phyloP scores from a whole-genome alignment of 2,888 invertebrate genomes.

The Entomobrya multifasciata region DNA sequence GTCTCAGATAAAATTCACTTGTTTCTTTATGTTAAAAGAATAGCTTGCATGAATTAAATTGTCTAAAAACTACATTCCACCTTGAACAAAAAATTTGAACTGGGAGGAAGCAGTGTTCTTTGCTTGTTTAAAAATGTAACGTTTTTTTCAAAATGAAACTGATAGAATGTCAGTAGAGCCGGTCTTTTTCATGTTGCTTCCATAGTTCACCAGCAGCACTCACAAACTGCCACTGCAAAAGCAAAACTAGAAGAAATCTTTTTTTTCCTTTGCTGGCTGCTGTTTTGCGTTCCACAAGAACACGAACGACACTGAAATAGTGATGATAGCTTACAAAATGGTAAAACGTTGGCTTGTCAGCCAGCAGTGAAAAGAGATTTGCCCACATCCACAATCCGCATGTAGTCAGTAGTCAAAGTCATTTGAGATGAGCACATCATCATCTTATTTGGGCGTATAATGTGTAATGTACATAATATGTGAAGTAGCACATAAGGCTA shows the following conservation, averaged over 20 bases:
- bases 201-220: background rate
- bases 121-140: background rate
- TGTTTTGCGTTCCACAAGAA: background rate
- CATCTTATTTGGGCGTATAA: background rate
- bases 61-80: background rate
- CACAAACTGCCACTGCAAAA: background rate
- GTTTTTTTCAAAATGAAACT: no score
- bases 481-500: no score
- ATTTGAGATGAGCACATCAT: background rate
- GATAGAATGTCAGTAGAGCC: no score
- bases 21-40: no score
- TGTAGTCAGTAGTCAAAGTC: background rate
- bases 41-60: no score
- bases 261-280: no score
- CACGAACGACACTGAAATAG: conserved; percentile 1
- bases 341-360: background rate
- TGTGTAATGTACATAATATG: no score
- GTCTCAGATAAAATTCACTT: no score
- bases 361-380: background rate
- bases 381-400: background rate
- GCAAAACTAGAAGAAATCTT: background rate
- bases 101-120: background rate
- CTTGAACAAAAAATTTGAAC: background rate
- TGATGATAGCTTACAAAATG: conserved; percentile 1
- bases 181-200: background rate